A percentile compares a stretch with the other conserved stretches of the same genome.
phyloP scores from a whole-genome alignment of 2,113 vertebrate species.

The Channa maculata region DNA sequence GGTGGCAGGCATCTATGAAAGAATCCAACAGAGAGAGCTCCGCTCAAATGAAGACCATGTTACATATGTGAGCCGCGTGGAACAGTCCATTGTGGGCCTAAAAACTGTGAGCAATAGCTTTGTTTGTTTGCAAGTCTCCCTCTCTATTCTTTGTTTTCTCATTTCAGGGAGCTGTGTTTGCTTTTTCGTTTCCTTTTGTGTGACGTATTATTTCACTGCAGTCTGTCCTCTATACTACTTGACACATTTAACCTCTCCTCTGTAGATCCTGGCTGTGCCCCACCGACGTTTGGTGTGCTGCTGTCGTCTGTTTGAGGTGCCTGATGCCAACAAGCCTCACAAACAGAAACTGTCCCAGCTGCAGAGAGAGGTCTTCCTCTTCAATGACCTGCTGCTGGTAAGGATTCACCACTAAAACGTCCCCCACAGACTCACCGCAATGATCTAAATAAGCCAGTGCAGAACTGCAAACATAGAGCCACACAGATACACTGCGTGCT shows the following conservation, averaged over 20 bases:
- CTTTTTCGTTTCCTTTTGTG: constrained; percentile 18
- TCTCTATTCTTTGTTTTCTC: background rate
- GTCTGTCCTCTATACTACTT: constrained; percentile 34
- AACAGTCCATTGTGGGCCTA: constrained; percentile 98
- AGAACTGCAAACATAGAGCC: background rate
- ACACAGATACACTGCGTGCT: background rate
- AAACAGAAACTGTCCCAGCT: constrained; percentile 97
- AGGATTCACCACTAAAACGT: constrained; percentile 49
- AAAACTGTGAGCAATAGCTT: constrained; percentile 90
- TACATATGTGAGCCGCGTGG: constrained; percentile 97
- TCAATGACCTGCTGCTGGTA: constrained; percentile 98
- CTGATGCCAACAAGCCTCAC: constrained; percentile 95
- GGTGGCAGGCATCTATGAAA: constrained; percentile 97
- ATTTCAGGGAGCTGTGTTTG: constrained; percentile 14
- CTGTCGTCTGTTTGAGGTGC: constrained; percentile 97
- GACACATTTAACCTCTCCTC: constrained; percentile 55
- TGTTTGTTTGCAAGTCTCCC: background rate
- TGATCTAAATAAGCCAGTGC: background rate
- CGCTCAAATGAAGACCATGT: constrained; percentile 98
- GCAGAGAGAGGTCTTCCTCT: constrained; percentile 98
- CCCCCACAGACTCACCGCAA: background rate
- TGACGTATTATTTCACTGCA: constrained; percentile 35
- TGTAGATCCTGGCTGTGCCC: constrained; percentile 93
- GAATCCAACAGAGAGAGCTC: constrained; percentile 97
- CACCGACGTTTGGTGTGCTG: constrained; percentile 98